Conservation (phyloP, 2,888 invertebrate species). For the Julus scanicus region DNA sequence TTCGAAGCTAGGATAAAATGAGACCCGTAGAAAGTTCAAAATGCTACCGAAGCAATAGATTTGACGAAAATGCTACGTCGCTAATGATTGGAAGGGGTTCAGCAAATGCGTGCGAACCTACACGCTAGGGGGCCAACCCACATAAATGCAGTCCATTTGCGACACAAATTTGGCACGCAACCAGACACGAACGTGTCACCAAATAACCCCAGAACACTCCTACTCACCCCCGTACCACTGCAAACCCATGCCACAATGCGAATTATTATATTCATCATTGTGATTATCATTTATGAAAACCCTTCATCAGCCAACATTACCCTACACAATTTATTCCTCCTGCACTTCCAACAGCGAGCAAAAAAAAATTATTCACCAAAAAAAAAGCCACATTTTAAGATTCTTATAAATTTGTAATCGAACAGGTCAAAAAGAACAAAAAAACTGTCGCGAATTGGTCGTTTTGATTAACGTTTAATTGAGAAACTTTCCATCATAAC, state of each 20-base stretch:
- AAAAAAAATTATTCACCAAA: background rate
- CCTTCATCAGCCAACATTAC: background rate
- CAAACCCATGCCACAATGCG: background rate
- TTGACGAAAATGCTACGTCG: background rate
- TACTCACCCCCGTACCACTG: background rate
- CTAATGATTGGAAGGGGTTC: background rate
- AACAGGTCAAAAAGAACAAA: background rate
- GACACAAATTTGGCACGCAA: constrained; percentile 24
- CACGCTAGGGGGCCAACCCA: constrained; percentile 4
- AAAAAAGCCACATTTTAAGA: background rate
- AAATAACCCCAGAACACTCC: background rate
- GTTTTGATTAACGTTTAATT: too few relatives aligned
- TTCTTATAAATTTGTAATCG: too few relatives aligned
- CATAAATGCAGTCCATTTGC: background rate
- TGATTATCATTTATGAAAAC: constrained; percentile 8
- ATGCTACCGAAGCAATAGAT: background rate
- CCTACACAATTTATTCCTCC: background rate
- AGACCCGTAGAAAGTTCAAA: background rate
- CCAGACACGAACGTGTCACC: constrained; percentile 30
- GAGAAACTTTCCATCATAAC: too few relatives aligned
- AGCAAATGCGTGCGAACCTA: constrained; percentile 5
- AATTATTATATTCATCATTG: constrained; percentile 34
- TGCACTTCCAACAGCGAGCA: background rate
- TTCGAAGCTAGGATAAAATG: background rate
- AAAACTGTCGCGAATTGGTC: background rate